Conservation (phyloP, 2,113 vertebrate species). For the Neolamprologus hecqui region DNA sequence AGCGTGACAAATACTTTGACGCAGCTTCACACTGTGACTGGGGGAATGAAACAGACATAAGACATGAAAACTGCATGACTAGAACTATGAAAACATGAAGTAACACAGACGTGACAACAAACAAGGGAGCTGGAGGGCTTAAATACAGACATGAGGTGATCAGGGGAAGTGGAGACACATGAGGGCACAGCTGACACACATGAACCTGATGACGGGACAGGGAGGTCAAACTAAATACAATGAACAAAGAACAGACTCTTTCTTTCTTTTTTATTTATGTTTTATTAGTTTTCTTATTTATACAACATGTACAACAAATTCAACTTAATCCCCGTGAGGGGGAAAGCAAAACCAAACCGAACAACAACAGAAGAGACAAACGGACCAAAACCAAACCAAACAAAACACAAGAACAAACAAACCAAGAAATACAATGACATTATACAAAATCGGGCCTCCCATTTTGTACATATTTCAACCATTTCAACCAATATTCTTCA, state of each 20-base stretch:
- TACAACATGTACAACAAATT: too few relatives aligned
- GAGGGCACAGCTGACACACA: not conserved
- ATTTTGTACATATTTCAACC: too few relatives aligned
- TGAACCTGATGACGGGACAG: accelerated
- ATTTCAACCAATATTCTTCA: too few relatives aligned
- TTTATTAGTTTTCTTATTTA: too few relatives aligned
- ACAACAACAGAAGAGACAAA: too few relatives aligned
- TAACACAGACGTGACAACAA: accelerated
- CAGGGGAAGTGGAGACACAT: not conserved
- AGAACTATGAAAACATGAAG: accelerated
- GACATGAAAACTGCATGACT: not conserved
- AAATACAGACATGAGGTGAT: not conserved
- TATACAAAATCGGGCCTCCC: too few relatives aligned
- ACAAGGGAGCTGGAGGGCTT: accelerated
- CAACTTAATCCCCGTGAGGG: too few relatives aligned
- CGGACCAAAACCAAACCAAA: too few relatives aligned
- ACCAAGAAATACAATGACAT: too few relatives aligned
- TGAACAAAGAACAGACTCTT: not conserved
- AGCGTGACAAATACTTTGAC: not conserved
- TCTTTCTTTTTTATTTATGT: not conserved
- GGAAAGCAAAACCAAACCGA: too few relatives aligned
- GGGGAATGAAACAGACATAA: not conserved
- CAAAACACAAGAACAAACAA: too few relatives aligned
- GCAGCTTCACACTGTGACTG: not conserved
- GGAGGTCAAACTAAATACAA: not conserved